Evolutionary conservation across 1,140 invertebrate genomes (phyloP), one percentile per base, ranked within the genome.

Genomic region (Lepidurus arcticus): DNA sequence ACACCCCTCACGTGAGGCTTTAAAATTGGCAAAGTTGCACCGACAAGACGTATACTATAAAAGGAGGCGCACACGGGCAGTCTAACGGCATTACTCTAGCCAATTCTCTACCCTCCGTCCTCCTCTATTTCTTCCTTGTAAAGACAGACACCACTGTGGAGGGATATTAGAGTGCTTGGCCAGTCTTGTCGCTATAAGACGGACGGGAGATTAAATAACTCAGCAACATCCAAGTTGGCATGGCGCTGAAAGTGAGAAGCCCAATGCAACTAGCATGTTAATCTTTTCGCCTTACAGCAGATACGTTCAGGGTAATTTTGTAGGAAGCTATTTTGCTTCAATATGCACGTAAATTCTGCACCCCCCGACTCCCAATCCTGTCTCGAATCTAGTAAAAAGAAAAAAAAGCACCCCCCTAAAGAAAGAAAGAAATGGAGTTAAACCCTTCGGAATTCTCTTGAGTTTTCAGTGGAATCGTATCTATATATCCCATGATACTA

Each of bases 151-250:
- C 0, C 4, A 65, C 21, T 65, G 16, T 65, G 53, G 5, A 65
- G 9, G 6, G 53, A 65, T 65, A 65, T 65, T 65, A 65, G 53
- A 65, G 8, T 65, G 53, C 53, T 16, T n/a, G 13, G 53, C 53
- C 6, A 11, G 53, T 65, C 53, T 21, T 21, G 53, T 10, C 53
- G 53, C 13, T 65, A 5, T 21, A 13, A 7, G 53, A 21, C 21
- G 16, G 21, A 65, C 53, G 53, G 16, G 6, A 21, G 21, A 21
- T 65, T 13, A 65, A 65, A n/a, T 65, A 65, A 65, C 53, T 21
- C 53, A n/a, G 53, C 53, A 5, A 65, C 53, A 65, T 65, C 53
- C 53, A 65, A 65, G 53, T 21, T 65, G 53, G 53, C n/a, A 21
- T 65, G n/a, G 21, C 21, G 53, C 53, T 65, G 16, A 65, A 65